A percentile compares a stretch with the other conserved stretches of the same genome.
These are phyloP conservation scores for Eristalis intricaria DNA, from an alignment of 2,888 invertebrate genomes.

Conservation along the genomic window DNA sequence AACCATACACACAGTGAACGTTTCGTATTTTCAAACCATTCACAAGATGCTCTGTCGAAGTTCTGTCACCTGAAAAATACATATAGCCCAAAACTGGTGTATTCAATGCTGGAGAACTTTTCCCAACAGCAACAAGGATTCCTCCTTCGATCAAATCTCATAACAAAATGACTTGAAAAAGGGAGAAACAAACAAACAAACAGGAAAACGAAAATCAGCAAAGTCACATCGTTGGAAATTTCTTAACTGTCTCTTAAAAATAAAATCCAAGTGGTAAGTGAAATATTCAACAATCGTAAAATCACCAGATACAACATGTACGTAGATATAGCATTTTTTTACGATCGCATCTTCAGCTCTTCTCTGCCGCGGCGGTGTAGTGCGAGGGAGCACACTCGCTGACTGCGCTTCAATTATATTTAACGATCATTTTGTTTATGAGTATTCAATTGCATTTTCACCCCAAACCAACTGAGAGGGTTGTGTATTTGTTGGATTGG, in stretches of 20 bases:
- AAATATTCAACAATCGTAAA: conserved; percentile 49
- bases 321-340: conserved; percentile 43
- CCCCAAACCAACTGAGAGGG: background rate
- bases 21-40: too few species aligned
- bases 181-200: background rate
- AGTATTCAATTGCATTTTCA: conserved; percentile 63
- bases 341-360: conserved; percentile 52
- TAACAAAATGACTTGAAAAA: too few species aligned
- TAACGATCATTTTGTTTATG: conserved; percentile 71
- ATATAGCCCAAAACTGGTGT: too few species aligned
- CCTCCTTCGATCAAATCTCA: too few species aligned
- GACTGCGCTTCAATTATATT: conserved; percentile 67
- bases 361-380: background rate
- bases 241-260: conserved; percentile 7
- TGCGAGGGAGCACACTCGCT: conserved; percentile 14
- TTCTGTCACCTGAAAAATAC: too few species aligned
- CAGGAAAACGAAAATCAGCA: conserved; percentile 6
- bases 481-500: background rate
- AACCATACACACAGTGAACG: too few species aligned
- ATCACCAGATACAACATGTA: conserved; percentile 29
- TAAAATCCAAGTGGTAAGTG: conserved; percentile 37
- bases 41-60: too few species aligned
- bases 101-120: too few species aligned
- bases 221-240: conserved; percentile 24
- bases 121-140: too few species aligned